Evolutionary conservation across 37 sponge, comb jelly and placozoan species (phyloP).

Genomic region (Eunapius fragilis): DNA sequence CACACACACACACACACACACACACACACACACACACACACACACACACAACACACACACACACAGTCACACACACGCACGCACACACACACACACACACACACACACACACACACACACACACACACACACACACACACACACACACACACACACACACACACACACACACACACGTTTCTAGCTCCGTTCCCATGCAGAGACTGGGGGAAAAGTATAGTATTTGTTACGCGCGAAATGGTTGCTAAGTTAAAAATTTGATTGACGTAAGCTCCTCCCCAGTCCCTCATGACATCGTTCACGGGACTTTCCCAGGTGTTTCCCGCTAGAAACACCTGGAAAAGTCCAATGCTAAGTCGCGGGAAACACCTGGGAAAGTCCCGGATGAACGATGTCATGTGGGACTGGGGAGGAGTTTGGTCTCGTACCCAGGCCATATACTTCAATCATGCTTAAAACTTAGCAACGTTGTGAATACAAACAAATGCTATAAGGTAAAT

Average conservation of each 20-base stretch:
- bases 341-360: not conserved
- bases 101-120: not conserved
- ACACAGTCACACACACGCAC: not conserved
- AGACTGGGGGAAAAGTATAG: too few species aligned
- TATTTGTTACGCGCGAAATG: too few species aligned
- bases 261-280: too few species aligned
- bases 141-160: conserved; percentile 8
- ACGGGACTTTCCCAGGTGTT: conserved; percentile 11
- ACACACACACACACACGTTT: not conserved
- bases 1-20: not conserved
- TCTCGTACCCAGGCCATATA: too few species aligned
- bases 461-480: too few species aligned
- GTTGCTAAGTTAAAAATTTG: too few species aligned
- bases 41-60: conserved; percentile 1
- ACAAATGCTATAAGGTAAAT: too few species aligned
- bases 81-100: conserved; percentile 18
- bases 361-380: too few species aligned
- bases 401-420: too few species aligned
- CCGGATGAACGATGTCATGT: too few species aligned
- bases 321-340: not conserved
- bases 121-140: not conserved
- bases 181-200: conserved; percentile 36
- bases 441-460: too few species aligned
- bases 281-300: too few species aligned
- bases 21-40: conserved; percentile 5